Base-by-base conservation (phyloP, 2,888 invertebrate genomes). In the Melinaea menophilus region DNA sequence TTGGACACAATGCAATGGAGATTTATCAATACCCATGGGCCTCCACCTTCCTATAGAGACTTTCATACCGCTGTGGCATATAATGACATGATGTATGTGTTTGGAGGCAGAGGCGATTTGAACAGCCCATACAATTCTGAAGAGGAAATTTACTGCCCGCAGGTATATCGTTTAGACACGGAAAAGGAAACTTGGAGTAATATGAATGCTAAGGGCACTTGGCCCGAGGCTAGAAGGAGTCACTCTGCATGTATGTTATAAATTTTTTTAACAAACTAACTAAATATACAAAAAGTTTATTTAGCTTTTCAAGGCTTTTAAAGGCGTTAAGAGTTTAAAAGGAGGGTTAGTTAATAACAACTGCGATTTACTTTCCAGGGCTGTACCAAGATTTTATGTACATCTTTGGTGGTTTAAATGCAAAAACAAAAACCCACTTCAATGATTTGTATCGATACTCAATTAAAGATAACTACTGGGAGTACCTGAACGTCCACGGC, bases 321-420 rank as follows among this genome's bases (percentile, higher is more conserved):
- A 22, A 22, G 22, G 22, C 22, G 0, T 22, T 22, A 22, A 22
- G 22, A 22, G 22, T 22, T 22, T 22, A 22, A 22, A 22, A 22
- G 22, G 22, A 22, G 22, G 22, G 22, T 22, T 22, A 22, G 22
- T 22, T 22, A 11, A 34, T 65, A 54, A 31, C 35, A 54, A 31
- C 35, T 31, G 11, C n/a, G n/a, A n/a, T 33, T 11, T 13, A 56
- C 12, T 69, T 93, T 93, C 63, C 85, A 97, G 97, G 97, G 93
- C 88, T 94, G 5, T 93, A 95, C 79, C 92, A 94, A 70, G 93
- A 92, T 33, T 91, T 93, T 73, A 93, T 98, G 90, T 97, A 95
- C 79, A 94, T 98, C 67, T 98, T 98, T 88, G 98, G 98, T 59
- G 98, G 98, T 37, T 98, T 94, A 79, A 96, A 97, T 85, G 95